phyloP scores from a whole-genome alignment of 2,888 invertebrate genomes.

The Agriopis aurantiaria region DNA sequence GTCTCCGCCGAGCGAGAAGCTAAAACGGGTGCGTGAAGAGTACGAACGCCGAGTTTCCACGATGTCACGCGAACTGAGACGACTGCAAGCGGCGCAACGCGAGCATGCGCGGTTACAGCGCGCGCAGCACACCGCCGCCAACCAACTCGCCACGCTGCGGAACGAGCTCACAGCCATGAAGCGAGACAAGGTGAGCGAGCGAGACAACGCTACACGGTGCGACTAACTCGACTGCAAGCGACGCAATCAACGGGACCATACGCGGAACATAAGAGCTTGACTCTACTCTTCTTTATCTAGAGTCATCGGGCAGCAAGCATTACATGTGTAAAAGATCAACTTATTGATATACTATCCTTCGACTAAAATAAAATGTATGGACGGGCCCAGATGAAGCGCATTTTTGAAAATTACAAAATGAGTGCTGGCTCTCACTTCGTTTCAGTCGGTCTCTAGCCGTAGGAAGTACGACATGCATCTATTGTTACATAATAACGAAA shows the following conservation, averaged over 20 bases:
- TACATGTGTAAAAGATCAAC: too few species aligned
- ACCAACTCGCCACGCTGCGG: conserved; percentile 93
- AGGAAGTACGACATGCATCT: too few species aligned
- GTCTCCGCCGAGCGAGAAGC: conserved; percentile 89
- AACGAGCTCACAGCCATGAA: conserved; percentile 94
- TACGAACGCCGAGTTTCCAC: conserved; percentile 94
- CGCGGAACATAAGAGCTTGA: conserved; percentile 57
- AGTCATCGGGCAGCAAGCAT: too few species aligned
- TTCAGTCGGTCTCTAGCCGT: too few species aligned
- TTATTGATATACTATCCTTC: too few species aligned
- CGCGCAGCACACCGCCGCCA: conserved; percentile 95
- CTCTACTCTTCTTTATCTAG: conserved; percentile 53
- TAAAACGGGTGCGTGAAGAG: conserved; percentile 94
- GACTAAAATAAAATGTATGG: too few species aligned
- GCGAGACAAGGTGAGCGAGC: conserved; percentile 88
- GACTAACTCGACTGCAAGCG: conserved; percentile 71
- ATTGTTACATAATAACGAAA: too few species aligned
- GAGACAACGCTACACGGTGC: neutral
- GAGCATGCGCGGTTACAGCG: conserved; percentile 89
- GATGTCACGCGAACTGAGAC: conserved; percentile 93
- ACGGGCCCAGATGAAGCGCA: too few species aligned
- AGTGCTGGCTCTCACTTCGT: too few species aligned
- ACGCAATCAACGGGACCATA: neutral
- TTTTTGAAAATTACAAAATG: too few species aligned
- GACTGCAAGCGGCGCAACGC: conserved; percentile 89